Base-by-base conservation (phyloP, 2,113 vertebrate species). In the Barbus barbus region DNA sequence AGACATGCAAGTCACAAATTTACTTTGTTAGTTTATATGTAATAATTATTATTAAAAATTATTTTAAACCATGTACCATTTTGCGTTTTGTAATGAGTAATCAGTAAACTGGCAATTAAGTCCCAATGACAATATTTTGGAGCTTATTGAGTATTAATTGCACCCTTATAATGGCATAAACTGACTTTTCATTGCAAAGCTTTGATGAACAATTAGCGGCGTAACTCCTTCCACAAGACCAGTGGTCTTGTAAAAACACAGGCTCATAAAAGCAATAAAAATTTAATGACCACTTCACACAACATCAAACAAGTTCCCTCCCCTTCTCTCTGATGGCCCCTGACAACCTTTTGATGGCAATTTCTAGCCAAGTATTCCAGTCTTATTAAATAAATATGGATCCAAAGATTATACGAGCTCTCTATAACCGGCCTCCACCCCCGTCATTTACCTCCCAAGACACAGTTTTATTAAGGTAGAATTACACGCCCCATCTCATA, bases 331-430 rank as follows among this genome's bases (percentile, higher is more conserved):
- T 92, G 89, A 94, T 93, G 92, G 92, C 88, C 93, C 94, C 92
- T 94, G 93, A 95, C 94, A 93, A 90, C 81, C 90, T 90, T 96
- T 96, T 95, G 93, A 95, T 93, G 92, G 93, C 83, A 91, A 92
- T 88, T 89, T 92, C 86, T 86, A 86, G 91, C 91, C 90, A 89
- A 89, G 87, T 82, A 90, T 92, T 93, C 93, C 93, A 65, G 87
- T 92, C 90, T 93, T 92, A 88, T 94, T 89, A 91, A 90, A 93
- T 94, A 94, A 94, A 90, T 92, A 91, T 93, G 88, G 89, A 92
- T 89, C 92, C 89, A 95, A 95, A 94, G 93, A 94, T 94, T 93
- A 93, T 94, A 95, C 92, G 86, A 58, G 87, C 76, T 82, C 65
- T 46, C 72, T 89, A 72, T 60, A 86, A 87, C 85, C 88, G 88